These are phyloP conservation scores for Tragelaphus imberbis DNA, from an alignment of 2,113 vertebrate genomes.

Conservation along the genomic window DNA sequence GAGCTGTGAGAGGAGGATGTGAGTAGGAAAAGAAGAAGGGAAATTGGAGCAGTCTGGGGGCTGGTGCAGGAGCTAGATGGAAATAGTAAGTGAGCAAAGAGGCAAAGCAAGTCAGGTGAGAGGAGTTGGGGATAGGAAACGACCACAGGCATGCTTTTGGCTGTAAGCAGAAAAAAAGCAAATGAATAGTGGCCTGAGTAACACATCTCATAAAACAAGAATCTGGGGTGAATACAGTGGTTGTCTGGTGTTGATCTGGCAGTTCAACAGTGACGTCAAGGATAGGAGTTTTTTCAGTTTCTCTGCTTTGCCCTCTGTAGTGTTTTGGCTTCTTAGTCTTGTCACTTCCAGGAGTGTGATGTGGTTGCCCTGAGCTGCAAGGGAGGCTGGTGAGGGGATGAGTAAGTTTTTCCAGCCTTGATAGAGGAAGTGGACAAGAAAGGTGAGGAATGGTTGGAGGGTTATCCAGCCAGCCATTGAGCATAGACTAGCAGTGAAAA, in stretches of 20 bases:
- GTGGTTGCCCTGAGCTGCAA: not conserved
- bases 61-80: not conserved
- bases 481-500: not conserved
- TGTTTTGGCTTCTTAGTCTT: not conserved
- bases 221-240: not conserved
- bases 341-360: fast-evolving
- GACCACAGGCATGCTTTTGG: not conserved
- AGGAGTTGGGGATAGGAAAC: not conserved
- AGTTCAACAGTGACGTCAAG: not conserved
- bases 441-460: not conserved
- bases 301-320: not conserved
- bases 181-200: not conserved
- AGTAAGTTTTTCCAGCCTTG: not conserved
- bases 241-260: not conserved
- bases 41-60: not conserved
- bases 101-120: not conserved
- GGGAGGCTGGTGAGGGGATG: not conserved
- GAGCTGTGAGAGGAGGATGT: not conserved
- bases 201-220: not conserved
- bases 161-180: not conserved
- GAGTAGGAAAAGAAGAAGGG: not conserved
- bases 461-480: not conserved
- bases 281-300: not conserved
- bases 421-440: not conserved
- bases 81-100: not conserved